Conservation (phyloP, 2,888 invertebrate genomes). For the Lymantria monacha region DNA sequence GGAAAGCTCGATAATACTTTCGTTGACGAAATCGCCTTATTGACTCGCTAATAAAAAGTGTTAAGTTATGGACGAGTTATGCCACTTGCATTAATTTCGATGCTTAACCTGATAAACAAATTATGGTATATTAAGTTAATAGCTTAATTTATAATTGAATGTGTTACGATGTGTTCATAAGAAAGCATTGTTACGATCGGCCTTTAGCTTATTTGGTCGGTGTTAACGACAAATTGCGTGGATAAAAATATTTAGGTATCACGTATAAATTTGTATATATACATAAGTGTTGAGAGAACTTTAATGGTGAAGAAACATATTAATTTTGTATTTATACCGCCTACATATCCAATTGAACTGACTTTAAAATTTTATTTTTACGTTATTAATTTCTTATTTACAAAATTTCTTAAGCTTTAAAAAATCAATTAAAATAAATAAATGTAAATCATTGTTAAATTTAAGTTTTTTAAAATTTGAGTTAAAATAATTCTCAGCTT, state of each 20-base stretch:
- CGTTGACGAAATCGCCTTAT: constrained; percentile 77
- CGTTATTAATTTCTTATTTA: constrained; percentile 37
- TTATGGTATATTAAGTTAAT: constrained; percentile 80
- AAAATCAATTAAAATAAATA: too few relatives aligned
- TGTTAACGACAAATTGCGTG: constrained; percentile 65
- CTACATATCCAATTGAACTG: constrained; percentile 45
- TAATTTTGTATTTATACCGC: constrained; percentile 49
- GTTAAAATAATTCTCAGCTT: too few relatives aligned
- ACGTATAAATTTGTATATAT: constrained; percentile 14
- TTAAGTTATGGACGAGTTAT: constrained; percentile 80
- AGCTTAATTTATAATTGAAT: constrained; percentile 82
- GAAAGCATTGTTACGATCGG: constrained; percentile 69
- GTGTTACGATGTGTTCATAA: constrained; percentile 72
- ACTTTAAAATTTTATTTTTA: constrained; percentile 53
- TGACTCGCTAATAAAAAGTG: constrained; percentile 80
- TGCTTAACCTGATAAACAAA: constrained; percentile 82
- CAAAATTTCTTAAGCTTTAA: too few relatives aligned
- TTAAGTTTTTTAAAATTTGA: too few relatives aligned
- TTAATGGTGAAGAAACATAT: constrained; percentile 49
- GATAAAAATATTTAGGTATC: constrained; percentile 37
- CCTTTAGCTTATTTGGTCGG: constrained; percentile 59
- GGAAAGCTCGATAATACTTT: constrained; percentile 57
- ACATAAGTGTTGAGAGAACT: constrained; percentile 37
- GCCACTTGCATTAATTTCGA: constrained; percentile 81
- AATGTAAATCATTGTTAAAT: too few relatives aligned